Evolutionary conservation across 2,888 invertebrate species (phyloP).

Genomic region (Zaprionus bogoriensis): DNA sequence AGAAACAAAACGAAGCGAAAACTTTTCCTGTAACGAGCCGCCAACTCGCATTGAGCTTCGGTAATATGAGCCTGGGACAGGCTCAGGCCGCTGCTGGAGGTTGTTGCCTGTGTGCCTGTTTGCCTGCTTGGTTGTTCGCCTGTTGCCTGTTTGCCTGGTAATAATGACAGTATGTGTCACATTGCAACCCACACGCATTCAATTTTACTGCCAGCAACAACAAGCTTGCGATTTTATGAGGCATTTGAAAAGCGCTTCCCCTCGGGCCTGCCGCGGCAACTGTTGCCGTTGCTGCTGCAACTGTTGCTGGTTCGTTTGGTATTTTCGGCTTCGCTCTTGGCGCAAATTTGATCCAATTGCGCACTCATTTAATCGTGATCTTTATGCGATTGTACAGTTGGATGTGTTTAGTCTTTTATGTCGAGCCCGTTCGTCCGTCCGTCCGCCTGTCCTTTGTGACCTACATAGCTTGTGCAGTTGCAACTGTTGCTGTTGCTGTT

Average conservation of each 20-base stretch:
- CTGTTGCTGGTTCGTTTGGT: slow-evolving; percentile 49
- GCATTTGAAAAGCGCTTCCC: slow-evolving; percentile 57
- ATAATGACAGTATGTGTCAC: slow-evolving; percentile 81
- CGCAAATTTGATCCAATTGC: slow-evolving; percentile 81
- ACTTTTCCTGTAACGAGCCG: slow-evolving; percentile 73
- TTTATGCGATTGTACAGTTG: slow-evolving; percentile 79
- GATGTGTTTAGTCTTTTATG: slow-evolving; percentile 79
- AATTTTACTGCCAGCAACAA: slow-evolving; percentile 60
- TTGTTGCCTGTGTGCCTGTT: slow-evolving; percentile 72
- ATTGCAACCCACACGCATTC: slow-evolving; percentile 81
- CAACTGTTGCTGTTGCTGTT: slow-evolving; percentile 18
- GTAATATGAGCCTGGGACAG: slow-evolving; percentile 69
- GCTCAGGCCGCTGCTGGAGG: no score
- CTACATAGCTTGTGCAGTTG: slow-evolving; percentile 59
- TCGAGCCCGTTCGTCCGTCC: slow-evolving; percentile 47
- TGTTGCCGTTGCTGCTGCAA: slow-evolving; percentile 13
- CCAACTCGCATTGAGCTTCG: slow-evolving; percentile 60
- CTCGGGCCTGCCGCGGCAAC: slow-evolving; percentile 6
- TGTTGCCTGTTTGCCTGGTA: slow-evolving; percentile 76
- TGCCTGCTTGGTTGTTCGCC: no score
- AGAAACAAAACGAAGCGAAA: slow-evolving; percentile 9
- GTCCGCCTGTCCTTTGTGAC: slow-evolving; percentile 44
- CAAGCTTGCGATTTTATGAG: slow-evolving; percentile 63
- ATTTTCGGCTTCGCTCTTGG: slow-evolving; percentile 64
- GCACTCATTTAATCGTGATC: slow-evolving; percentile 80